Base-by-base conservation (phyloP, 1,140 invertebrate species). In the Solenopsis invicta region DNA sequence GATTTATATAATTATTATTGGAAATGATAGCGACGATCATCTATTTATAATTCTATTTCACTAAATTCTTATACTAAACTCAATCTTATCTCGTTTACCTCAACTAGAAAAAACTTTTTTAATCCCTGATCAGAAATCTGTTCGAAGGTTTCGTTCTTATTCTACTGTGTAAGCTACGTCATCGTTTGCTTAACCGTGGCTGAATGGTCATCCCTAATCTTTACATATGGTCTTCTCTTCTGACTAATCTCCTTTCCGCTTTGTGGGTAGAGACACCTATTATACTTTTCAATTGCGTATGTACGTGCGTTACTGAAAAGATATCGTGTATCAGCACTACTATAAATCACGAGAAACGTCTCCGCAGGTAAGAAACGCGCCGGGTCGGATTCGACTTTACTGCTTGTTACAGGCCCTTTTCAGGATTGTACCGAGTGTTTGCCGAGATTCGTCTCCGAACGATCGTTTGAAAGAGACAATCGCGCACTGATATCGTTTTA, bases 271-370 rank as follows among this genome's bases (percentile, higher is more conserved):
- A 61, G 45, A 52, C 81, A n/a, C n/a, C 86, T 88, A 88, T 92
- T 92, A 87, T 91, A 87, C 80, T 81, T 90, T 61, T 34, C 84
- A 85, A 86, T 8, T 8, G 21, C 21, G 52, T 4, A 13, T 59
- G 24, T 45, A 21, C 10, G 3, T 5, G 21, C 87, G 56, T 88
- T 86, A 64, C 67, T 89, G 54, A 72, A 76, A 87, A 78, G 59
- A 78, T 71, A 77, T 69, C 74, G 67, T 54, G 34, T 54, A 37
- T 71, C 54, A 34, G 18, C 52, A 13, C 37, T 59, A 66, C 48
- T 87, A 91, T 93, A 92, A 90, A 90, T 93, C 89, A 88, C 74
- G 48, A 61, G 75, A 84, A 84, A 88, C 87, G 85, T 88, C 29
- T 29, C 66, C 13, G 71, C 89, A 90, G 89, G 88, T 91, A 91